Evolutionary conservation across 1,140 invertebrate genomes (phyloP), one percentile per base, ranked within the genome.

Genomic region (Asbolus verrucosus): DNA sequence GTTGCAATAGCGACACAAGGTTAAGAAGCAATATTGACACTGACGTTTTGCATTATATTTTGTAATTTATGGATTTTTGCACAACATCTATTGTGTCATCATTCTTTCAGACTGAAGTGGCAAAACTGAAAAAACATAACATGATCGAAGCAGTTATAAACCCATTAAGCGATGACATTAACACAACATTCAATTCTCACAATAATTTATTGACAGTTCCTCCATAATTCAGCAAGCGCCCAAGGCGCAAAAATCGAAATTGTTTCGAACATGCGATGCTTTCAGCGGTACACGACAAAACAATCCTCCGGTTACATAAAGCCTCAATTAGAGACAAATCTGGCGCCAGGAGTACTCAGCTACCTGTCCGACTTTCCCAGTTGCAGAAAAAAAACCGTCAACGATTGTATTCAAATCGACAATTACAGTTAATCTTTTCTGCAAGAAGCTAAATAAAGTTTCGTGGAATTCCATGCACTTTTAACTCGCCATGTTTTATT

Each of bases 401-500:
- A 15, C n/a, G n/a, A 27, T 4, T 27, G 3, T 18, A 27, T 50
- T 50, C 11, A 27, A 54, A 27, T 54, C 27, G 46, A 54, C 46
- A 46, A 21, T 54, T 54, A 54, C 46, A 54, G 46, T 54, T 54
- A 54, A 14, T n/a, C n/a, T n/a, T n/a, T n/a, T n/a, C n/a, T 54
- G 11, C 41, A 46, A 46, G 14, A 21, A 46, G 16, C 41, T n/a
- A 46, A 19, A 46, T 27, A n/a, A n/a, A 3, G 24, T 27, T 27
- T 27, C 24, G 3, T 8, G 24, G 24, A 27, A 27, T 27, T 3
- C 8, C 24, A 27, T 36, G 33, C 11, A n/a, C 33, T n/a, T n/a
- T n/a, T n/a, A n/a, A n/a, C 11, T 5, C 33, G 33, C 33, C 2
- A 11, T n/a, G 46, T 54, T 54, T 54, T 54, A 54, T 54, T 54